Evolutionary conservation across 2,113 vertebrate species (phyloP).

Genomic region (Neoarius graeffei): DNA sequence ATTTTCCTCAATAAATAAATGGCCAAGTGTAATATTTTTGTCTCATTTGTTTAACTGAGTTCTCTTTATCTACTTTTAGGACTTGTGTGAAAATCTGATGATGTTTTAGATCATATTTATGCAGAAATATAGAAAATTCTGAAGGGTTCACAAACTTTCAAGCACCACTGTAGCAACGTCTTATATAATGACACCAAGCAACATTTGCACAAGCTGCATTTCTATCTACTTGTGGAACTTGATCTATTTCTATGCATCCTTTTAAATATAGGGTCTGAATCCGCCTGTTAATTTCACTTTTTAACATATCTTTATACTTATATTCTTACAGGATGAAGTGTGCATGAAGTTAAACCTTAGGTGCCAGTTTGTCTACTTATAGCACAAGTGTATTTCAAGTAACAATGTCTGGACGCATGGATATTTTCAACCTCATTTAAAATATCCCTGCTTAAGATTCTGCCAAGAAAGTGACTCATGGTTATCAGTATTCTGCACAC

Average conservation of each 20-base stretch:
- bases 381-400: constrained; percentile 2
- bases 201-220: neutral
- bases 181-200: neutral
- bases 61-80: no score
- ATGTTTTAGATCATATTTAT: no score
- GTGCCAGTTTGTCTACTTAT: neutral
- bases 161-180: no score
- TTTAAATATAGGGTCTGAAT: neutral
- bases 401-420: neutral
- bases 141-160: no score
- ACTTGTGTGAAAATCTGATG: no score
- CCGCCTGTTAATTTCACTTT: neutral
- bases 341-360: neutral
- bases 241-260: neutral
- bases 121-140: no score
- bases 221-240: neutral
- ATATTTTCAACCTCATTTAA: constrained; percentile 20
- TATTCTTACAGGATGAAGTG: no score
- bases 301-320: no score
- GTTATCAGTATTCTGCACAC: constrained; percentile 15
- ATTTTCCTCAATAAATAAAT: no score
- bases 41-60: no score
- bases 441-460: constrained; percentile 27
- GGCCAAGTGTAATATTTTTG: no score
- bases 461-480: constrained; percentile 37